Base-by-base conservation (phyloP, 2,888 invertebrate genomes). In the Athalia rosae region DNA sequence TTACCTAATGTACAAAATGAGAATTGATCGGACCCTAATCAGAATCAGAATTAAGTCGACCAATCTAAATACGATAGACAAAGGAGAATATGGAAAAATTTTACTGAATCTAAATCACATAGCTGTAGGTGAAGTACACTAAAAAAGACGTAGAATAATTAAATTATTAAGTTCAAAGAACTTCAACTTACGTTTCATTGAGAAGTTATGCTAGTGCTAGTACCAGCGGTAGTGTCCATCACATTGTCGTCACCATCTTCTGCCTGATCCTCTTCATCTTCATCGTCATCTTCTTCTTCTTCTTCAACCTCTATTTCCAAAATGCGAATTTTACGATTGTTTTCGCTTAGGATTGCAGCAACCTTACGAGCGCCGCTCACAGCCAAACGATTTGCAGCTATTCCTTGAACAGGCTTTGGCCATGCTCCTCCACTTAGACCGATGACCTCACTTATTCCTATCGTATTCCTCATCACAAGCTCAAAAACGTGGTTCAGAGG, bases 301-400 rank as follows among this genome's bases (percentile, higher is more conserved):
- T 97, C 97, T 86, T 98, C 98, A 0, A 95, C 95, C 91, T 98
- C 98, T 94, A 97, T 97, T 89, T 98, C 97, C 87, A 96, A 96
- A 67, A 98, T 92, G 80, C 96, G 92, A 62, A 98, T 95, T 88
- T 96, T 95, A 79, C 96, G 93, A 76, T 92, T 91, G 84, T 93
- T 96, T 83, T 95, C 95, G 13, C 96, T 95, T 59, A 98, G 91
- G 66, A 98, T 94, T 59, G 97, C 95, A 7, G 97, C 95, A 7
- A 98, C 96, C 90, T 95, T 95, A 50, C 95, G 90, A 4, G 94
- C 93, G 0, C 98, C 97, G 63, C 97, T 97, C 3, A 98, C 97
- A 1, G 97, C 95, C 85, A 98, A 92, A 80, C 92, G 90, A 78
- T 92, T 92, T 4, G 87, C 88, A 11, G 85, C 84, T 67, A 89